Base-by-base conservation (phyloP, 2,797 vertebrate genomes). In the Aratinga solstitialis region DNA sequence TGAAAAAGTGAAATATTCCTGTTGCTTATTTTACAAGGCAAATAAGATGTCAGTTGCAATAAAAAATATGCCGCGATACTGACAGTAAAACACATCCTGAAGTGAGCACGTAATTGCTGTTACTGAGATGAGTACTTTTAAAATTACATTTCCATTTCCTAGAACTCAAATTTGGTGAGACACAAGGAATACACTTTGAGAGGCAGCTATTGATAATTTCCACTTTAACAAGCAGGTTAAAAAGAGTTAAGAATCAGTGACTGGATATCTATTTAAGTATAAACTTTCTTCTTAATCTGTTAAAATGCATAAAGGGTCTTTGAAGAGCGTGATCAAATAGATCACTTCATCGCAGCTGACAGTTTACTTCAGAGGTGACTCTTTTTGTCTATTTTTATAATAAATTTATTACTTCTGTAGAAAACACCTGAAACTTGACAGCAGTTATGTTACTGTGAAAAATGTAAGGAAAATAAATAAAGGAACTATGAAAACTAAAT, bases 261-360 rank as follows among this genome's bases (percentile, higher is more conserved):
- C 94, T 95, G 94, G 85, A 65, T 97, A 94, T 94, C 90, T 95
- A 80, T 97, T 97, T 98, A 98, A 98, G 95, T 96, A 94, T 90
- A 95, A 97, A 88, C 82, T 96, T 97, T 95, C 87, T 95, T 95
- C 94, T 96, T 97, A 87, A 92, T 94, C 94, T 91, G 94, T 94
- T 98, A 96, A 97, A 97, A 97, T 96, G 97, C 96, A 96, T 81
- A 93, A 96, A 93, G 81, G 83, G 96, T 92, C 98, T 97, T 97
- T 97, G 96, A 98, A 97, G 94, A 95, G 66, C 1, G 3, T 97
- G 97, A 98, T 98, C 97, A 98, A 98, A 98, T 93, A 84, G 92
- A 95, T 94, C 87, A 88, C 95, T 97, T 96, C 95, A 89, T 93
- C 4, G 32, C 71, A 88, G 90, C 78, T 97, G 96, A 94, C 83